phyloP scores from a whole-genome alignment of 2,797 vertebrate genomes.

The Pipistrellus pipistrellus region DNA sequence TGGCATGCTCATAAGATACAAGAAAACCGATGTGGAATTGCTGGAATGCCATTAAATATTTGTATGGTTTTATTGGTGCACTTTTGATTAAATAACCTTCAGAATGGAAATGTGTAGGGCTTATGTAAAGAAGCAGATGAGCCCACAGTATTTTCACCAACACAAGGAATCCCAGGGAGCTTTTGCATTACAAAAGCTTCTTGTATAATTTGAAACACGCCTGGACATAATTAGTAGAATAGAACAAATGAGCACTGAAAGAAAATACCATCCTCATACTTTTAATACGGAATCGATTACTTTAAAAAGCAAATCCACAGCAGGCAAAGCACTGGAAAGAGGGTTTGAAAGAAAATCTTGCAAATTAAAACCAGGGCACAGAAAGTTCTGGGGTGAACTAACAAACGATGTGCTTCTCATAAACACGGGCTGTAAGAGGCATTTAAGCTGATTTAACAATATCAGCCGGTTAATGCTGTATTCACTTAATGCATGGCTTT shows the following conservation, averaged over 20 bases:
- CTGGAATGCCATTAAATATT: constrained; percentile 57
- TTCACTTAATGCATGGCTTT: constrained; percentile 82
- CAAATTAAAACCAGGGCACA: constrained; percentile 73
- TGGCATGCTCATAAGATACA: not conserved
- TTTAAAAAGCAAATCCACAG: constrained; percentile 68
- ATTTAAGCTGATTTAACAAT: constrained; percentile 82
- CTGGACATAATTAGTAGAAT: constrained; percentile 78
- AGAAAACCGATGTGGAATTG: constrained; percentile 48
- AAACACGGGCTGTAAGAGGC: constrained; percentile 68
- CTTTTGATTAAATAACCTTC: constrained; percentile 75
- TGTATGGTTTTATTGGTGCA: constrained; percentile 62
- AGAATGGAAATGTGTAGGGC: constrained; percentile 71
- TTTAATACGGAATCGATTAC: constrained; percentile 68
- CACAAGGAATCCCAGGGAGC: constrained; percentile 58
- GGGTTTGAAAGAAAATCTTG: constrained; percentile 70
- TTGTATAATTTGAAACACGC: constrained; percentile 74
- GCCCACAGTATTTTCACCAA: constrained; percentile 67
- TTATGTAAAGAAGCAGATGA: constrained; percentile 72
- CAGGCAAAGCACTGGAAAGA: constrained; percentile 46
- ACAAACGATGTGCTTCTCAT: constrained; percentile 70
- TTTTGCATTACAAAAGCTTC: constrained; percentile 75
- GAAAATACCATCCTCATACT: constrained; percentile 67
- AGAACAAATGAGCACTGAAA: constrained; percentile 73
- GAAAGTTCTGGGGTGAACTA: constrained; percentile 65
- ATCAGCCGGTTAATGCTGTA: constrained; percentile 78